Base-by-base conservation (phyloP, 2,113 vertebrate species). In the Megatriorchis doriae region DNA sequence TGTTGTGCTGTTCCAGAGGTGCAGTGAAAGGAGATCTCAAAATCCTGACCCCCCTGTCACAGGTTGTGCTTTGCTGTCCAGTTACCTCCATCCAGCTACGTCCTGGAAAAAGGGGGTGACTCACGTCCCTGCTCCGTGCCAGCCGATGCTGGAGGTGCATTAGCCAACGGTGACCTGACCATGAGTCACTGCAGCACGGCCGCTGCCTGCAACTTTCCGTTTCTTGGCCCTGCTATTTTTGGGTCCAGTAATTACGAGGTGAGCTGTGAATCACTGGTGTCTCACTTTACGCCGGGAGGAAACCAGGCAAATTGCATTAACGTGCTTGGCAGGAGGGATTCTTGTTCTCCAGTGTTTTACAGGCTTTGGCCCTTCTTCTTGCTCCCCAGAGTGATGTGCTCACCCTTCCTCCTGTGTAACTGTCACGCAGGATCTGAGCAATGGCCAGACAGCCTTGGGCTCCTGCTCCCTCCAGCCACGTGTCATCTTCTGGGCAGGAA, bases 201-300 rank as follows among this genome's bases (percentile, higher is more conserved):
- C 40, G 29, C 87, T 90, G 94, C 96, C 94, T 91, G 92, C 36
- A 65, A 83, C 67, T 96, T 96, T 95, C 96, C 67, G 3, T 31
- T 80, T 53, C 82, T 86, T 56, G 55, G 92, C 81, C 94, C 58
- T 61, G 81, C 86, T 95, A 66, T 90, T 95, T 96, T 94, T 79
- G 90, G 90, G 93, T 21, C 29, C 13, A 0, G 81, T 70, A 53
- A 93, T 97, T 95, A 72, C 1, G 83, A 90, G 83, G 93, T 87
- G 95, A 94, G 89, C 89, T 55, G 87, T 97, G 98, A 98, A 88
- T 98, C 97, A 97, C 86, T 40, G 22, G 67, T 77, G 94, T 96
- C 94, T 95, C 53, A 9, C 74, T 88, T 84, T 62, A 75, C 12
- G 7, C 80, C 13, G 4, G 88, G 82, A 82, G 93, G 92, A 97